Percentiles rank a stretch among this genome's conserved stretches.
Evolutionary conservation across 2,797 vertebrate species (phyloP).

Genomic region (Thalassophryne amazonica): DNA sequence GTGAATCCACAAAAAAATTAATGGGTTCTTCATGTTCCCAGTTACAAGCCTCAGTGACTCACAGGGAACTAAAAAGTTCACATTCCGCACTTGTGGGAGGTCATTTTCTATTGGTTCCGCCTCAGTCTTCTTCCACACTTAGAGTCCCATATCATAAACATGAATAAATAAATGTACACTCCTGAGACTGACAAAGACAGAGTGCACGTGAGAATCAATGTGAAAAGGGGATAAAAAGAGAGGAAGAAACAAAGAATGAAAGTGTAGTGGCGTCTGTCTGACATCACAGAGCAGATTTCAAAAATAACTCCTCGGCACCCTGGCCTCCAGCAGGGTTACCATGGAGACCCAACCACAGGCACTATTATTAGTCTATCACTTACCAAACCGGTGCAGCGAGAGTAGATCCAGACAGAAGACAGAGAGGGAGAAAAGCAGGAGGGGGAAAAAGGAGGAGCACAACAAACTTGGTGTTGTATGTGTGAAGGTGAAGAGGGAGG

Average conservation of each 20-base stretch:
- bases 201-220: neutral
- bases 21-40: no score
- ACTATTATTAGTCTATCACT: conserved; percentile 94
- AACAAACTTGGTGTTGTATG: conserved; percentile 29
- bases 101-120: no score
- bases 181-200: no score
- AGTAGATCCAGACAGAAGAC: conserved; percentile 75
- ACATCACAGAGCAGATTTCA: conserved; percentile 89
- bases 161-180: no score
- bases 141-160: no score
- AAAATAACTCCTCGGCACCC: conserved; percentile 93
- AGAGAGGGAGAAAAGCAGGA: conserved; percentile 14
- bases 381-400: conserved; percentile 90
- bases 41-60: no score
- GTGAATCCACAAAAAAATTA: no score
- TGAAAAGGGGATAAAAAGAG: neutral
- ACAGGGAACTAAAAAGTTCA: no score
- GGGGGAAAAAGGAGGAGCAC: conserved; percentile 8
- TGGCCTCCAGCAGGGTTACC: conserved; percentile 88
- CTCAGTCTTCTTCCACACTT: no score
- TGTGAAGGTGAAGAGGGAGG: conserved; percentile 28
- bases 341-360: conserved; percentile 90
- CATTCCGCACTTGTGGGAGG: no score
- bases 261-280: conserved; percentile 72
- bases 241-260: conserved; percentile 27